A percentile compares a stretch with the other conserved stretches of the same genome.
Conservation (phyloP, 1,140 invertebrate species). For the Diprion similis region DNA sequence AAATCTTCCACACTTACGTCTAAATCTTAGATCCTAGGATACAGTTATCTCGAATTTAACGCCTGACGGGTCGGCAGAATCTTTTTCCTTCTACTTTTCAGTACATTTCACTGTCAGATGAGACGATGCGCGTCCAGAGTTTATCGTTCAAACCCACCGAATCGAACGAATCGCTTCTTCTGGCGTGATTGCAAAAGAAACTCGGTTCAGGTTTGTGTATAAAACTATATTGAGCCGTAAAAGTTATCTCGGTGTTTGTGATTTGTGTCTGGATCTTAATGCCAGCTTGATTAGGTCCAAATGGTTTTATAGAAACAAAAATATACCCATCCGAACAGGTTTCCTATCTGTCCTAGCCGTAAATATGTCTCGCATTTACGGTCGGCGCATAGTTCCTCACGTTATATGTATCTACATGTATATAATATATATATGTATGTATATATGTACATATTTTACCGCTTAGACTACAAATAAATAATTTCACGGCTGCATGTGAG, state of each 20-base stretch:
- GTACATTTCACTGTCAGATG: background rate
- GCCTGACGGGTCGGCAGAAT: background rate
- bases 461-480: slow-evolving; percentile 2
- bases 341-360: background rate
- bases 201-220: background rate
- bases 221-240: background rate
- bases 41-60: slow-evolving; percentile 6
- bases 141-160: background rate
- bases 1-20: slow-evolving; percentile 5
- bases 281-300: background rate
- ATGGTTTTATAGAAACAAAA: slow-evolving; percentile 3
- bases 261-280: background rate
- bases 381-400: background rate
- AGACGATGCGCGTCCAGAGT: background rate
- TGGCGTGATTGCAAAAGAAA: background rate
- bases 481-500: background rate
- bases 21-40: slow-evolving; percentile 11
- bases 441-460: background rate
- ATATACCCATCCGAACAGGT: background rate
- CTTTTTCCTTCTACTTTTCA: background rate
- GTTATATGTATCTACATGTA: background rate
- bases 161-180: background rate
- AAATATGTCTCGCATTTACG: background rate
- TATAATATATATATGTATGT: too few species aligned
- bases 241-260: background rate